Base-by-base conservation (phyloP, 2,113 vertebrate species). In the Nesospiza acunhae region DNA sequence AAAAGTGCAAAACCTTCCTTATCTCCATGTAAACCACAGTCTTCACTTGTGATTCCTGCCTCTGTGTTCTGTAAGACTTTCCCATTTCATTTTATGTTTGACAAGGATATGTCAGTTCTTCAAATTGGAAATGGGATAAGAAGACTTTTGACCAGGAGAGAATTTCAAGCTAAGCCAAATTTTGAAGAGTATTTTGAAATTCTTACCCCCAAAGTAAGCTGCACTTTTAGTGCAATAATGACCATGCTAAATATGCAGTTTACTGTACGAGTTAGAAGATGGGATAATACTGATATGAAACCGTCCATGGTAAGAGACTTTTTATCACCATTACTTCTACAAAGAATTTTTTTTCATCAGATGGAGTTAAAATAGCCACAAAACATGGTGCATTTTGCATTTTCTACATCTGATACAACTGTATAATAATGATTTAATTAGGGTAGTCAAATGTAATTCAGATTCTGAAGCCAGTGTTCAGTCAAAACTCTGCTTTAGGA, bases 191-290 rank as follows among this genome's bases (percentile, higher is more conserved):
- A 98, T 94, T 99, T 99, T 81, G 98, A 98, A 88, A 99, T 99
- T 80, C 96, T 99, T 59, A 98, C 98, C 18, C 99, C 99, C 5
- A 99, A 98, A 96, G 99, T 99, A 97, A 99, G 97, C 94, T 98
- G 98, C 56, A 98, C 98, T 21, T 99, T 99, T 94, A 99, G 99
- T 55, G 98, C 98, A 53, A 99, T 99, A 94, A 98, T 99, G 97
- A 99, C 99, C 84, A 99, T 99, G 99, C 90, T 99, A 69, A 99
- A 99, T 90, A 99, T 99, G 95, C 99, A 99, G 89, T 99, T 99
- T 84, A 97, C 99, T 69, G 97, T 99, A 63, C 98, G 98, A 94
- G 99, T 99, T 94, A 98, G 98, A 95, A 98, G 98, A 70, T 98
- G 98, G 95, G 98, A 98, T 75, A 97, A 97, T 77, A 95, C 96